Percentiles rank a stretch among this genome's conserved stretches.
Evolutionary conservation across 2,888 invertebrate species (phyloP).

Genomic region (Drosophila planitibia): DNA sequence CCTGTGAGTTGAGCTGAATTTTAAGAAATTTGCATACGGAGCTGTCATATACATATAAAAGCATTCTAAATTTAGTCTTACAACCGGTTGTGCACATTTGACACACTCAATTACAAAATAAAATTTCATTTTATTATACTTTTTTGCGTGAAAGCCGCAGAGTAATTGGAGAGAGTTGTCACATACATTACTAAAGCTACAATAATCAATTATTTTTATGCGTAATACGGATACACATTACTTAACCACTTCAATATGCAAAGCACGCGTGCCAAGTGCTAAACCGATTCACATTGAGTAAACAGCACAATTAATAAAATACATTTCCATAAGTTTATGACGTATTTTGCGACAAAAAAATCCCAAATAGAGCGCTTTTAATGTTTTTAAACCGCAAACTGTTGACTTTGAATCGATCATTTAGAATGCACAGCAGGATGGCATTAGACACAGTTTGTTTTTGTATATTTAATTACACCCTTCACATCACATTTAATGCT

Average conservation of each 20-base stretch:
- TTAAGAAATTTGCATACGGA: slow-evolving; percentile 69
- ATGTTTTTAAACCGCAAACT: slow-evolving; percentile 31
- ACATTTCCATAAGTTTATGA: slow-evolving; percentile 28
- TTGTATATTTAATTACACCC: slow-evolving; percentile 10
- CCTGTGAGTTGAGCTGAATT: slow-evolving; percentile 43
- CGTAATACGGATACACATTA: slow-evolving; percentile 41
- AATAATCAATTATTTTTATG: slow-evolving; percentile 14
- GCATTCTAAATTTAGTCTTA: slow-evolving; percentile 51
- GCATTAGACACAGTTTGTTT: slow-evolving; percentile 8
- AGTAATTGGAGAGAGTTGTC: slow-evolving; percentile 10
- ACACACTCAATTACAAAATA: slow-evolving; percentile 17
- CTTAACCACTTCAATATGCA: slow-evolving; percentile 51
- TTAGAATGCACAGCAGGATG: slow-evolving; percentile 37
- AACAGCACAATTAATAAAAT: slow-evolving; percentile 17
- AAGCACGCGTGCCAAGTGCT: slow-evolving; percentile 31
- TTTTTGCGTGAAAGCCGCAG: not conserved
- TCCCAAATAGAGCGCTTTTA: slow-evolving; percentile 31
- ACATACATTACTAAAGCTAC: slow-evolving; percentile 14
- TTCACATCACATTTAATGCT: slow-evolving; percentile 27
- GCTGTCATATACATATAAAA: slow-evolving; percentile 39
- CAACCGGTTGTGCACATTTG: slow-evolving; percentile 48
- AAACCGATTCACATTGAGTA: slow-evolving; percentile 22
- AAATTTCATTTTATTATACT: not conserved
- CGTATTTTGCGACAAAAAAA: slow-evolving; percentile 29
- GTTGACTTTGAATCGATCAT: slow-evolving; percentile 39